Base-by-base conservation (phyloP, 2,888 invertebrate species). In the Eupithecia vulgata region DNA sequence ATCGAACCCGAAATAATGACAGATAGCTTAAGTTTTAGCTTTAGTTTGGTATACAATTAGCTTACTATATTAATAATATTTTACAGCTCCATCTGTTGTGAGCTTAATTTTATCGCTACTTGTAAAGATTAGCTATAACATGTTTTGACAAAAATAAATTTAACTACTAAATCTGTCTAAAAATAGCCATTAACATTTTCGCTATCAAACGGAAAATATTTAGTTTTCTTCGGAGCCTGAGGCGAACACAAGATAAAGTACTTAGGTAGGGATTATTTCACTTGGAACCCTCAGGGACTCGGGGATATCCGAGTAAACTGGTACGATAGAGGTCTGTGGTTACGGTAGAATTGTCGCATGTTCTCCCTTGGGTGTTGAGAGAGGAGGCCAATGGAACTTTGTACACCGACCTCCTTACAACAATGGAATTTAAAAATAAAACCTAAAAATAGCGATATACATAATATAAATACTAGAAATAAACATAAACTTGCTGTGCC, bases 271-370 rank as follows among this genome's bases (percentile, higher is more conserved):
- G 52, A 64, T 34, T 34, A 64, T 34, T 34, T 34, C 64, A 64
- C 64, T 64, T 37, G 15, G 37, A 34, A 37, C 34, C 37, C 64
- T n/a, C 37, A n/a, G 35, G 64, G 37, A 64, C 30, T 12, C 37
- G 12, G 35, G 34, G 37, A 34, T 37, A 37, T 34, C 64, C 37
- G 35, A 64, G 64, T 21, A 37, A 57, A 57, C 57, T 57, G 57
- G 13, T 57, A 21, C 13, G 25, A 57, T 57, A 25, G 57, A 3
- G 57, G 25, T 25, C 13, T 57, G 12, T 57, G 57, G 57, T 57
- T 57, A 21, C 57, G 57, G 57, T 5, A 57, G 21, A 57, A 57
- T 57, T 57, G 57, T 57, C 57, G 57, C 57, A 25, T 57, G 57
- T 13, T 21, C 21, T 52, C 57, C 25, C 57, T 5, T 25, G 57